Base-by-base conservation (phyloP, 2,113 vertebrate genomes). In the Dipodomys spectabilis region DNA sequence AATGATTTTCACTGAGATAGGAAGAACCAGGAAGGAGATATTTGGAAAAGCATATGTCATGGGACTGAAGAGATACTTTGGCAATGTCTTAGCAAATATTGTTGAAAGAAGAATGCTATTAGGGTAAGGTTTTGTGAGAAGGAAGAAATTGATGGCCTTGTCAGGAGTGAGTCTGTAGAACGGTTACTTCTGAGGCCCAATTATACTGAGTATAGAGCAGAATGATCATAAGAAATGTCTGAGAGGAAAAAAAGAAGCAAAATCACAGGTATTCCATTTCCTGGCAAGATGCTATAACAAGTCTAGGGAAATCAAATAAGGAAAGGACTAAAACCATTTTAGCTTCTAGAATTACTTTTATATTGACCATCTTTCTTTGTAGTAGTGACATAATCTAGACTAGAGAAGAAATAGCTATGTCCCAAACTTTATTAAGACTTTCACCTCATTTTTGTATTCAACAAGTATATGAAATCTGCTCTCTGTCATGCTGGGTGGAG, bases 281-380 rank as follows among this genome's bases (percentile, higher is more conserved):
- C 57, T 82, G 64, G 30, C 80, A 69, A 69, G 30, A 72, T 86
- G 13, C 7, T 79, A 49, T 68, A 62, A n/a, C 12, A 83, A 75
- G 4, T 65, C 23, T 82, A 32, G 28, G 57, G 87, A 91, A 69
- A 88, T 73, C 69, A 44, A 78, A 78, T 49, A 65, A 77, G 69
- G 7, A 68, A 73, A 65, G 22, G 16, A 53, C 45, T 20, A 11
- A 82, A 93, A 73, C 32, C 23, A 91, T 72, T 73, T 39, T 45
- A 15, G 9, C 3, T 72, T 92, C 81, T 64, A 78, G 25, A 73
- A 78, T 25, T 79, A 45, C 88, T 74, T 91, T 93, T 57, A 88
- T 62, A 82, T 73, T 91, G n/a, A 45, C 60, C 74, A 2, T 92
- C 4, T 71, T 88, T 85, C 35, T 92, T 85, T 49, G 7, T 5